Conservation (phyloP, 2,113 vertebrate species). For the Euleptes europaea region DNA sequence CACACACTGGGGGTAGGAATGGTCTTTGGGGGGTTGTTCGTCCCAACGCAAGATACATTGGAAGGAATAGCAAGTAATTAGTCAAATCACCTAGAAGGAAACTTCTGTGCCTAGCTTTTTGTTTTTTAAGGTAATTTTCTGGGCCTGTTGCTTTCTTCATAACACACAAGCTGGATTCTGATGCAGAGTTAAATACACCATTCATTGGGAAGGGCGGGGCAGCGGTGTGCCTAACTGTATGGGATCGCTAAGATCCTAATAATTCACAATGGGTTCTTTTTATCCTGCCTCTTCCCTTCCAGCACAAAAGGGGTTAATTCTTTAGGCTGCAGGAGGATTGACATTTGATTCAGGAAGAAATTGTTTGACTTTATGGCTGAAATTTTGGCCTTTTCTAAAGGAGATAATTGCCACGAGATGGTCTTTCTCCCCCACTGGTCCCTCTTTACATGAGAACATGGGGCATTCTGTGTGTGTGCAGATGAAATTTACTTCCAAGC, state of each 20-base stretch:
- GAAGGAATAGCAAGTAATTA: constrained; percentile 59
- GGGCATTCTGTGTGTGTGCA: no score
- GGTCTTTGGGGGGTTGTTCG: constrained; percentile 9
- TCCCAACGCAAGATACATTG: constrained; percentile 56
- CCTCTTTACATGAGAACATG: neutral
- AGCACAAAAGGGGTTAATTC: neutral
- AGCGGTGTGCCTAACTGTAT: no score
- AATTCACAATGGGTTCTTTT: neutral
- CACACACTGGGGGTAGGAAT: constrained; percentile 22
- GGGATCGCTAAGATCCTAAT: no score
- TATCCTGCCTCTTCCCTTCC: constrained; percentile 2
- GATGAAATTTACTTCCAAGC: neutral
- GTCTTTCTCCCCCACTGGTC: no score
- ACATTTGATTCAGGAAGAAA: neutral
- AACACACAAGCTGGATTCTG: neutral
- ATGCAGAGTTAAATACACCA: neutral
- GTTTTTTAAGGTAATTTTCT: neutral
- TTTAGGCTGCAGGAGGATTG: neutral
- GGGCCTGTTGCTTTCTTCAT: neutral
- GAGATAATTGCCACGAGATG: neutral
- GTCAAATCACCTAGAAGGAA: constrained; percentile 16
- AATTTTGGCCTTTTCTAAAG: neutral
- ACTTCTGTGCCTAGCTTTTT: neutral
- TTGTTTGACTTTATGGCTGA: neutral
- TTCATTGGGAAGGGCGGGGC: no score